Evolutionary conservation across 1,140 invertebrate genomes (phyloP), one percentile per base, ranked within the genome.

Genomic region (Drosophila pallidifrons): DNA sequence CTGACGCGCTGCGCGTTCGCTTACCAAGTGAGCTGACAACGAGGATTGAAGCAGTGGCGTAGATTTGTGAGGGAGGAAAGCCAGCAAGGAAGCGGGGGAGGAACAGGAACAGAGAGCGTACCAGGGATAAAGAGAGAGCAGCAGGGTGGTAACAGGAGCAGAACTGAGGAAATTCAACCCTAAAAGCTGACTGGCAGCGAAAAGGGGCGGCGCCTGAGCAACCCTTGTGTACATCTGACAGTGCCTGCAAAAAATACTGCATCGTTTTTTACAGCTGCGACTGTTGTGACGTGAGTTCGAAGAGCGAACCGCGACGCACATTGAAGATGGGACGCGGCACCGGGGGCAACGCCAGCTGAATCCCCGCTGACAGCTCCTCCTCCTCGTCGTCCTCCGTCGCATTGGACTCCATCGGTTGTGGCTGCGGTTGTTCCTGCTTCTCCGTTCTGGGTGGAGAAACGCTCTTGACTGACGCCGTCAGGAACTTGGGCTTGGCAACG

Each of bases 301-400:
- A 8, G 13, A 47, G 30, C 43, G 43, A 10, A 11, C 25, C 5
- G n/a, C 3, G 32, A 4, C 72, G 51, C 4, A 75, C 58, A 51
- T 75, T 75, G 35, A 75, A 75, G 8, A 75, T 75, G 58, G 72
- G 72, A 5, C 72, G 38, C 5, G 72, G 72, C 5, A 28, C 43
- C 1, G 43, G 8, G 3, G 57, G 41, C 32, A n/a, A n/a, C 1
- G 5, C 8, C 6, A 38, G 35, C 1, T 6, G 10, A 7, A 10
- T n/a, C 41, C 8, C 20, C 20, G 20, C 20, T 25, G 8, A 3
- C 38, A 41, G 38, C 0, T 41, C 11, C 3, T 41, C 11, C 3
- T 7, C 7, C 38, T 41, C 38, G 1, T 7, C 3, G 5, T n/a
- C 11, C 41, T 13, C 5, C 41, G 7, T 43, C 3, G n/a, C n/a